phyloP scores from a whole-genome alignment of 2,888 invertebrate species.

The Pristionchus japonicus region DNA sequence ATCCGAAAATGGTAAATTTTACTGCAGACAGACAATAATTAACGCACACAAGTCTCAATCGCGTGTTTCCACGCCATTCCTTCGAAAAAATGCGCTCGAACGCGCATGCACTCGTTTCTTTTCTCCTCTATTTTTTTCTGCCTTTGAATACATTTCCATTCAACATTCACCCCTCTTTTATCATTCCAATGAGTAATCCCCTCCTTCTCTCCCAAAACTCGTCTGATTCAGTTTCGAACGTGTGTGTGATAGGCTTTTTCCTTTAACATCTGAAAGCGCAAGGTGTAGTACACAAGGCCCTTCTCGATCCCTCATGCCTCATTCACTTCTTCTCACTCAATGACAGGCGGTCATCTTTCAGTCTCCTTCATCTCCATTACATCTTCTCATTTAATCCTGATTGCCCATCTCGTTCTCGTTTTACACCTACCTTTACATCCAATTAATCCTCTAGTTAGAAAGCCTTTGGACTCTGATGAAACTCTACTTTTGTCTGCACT shows the following conservation, averaged over 20 bases:
- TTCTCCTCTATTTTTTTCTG: neutral
- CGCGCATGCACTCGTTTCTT: neutral
- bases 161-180: constrained; percentile 7
- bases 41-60: neutral
- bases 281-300: neutral
- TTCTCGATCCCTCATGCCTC: neutral
- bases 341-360: constrained; percentile 30
- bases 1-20: neutral
- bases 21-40: neutral
- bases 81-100: neutral
- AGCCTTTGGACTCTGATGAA: neutral
- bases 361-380: constrained; percentile 27
- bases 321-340: neutral
- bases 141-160: neutral
- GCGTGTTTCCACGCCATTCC: neutral
- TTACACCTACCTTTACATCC: neutral
- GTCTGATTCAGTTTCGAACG: constrained; percentile 16
- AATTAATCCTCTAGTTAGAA: neutral
- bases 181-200: neutral
- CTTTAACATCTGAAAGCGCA: neutral
- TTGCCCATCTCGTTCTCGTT: neutral
- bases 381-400: constrained; percentile 18
- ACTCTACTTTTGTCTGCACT: neutral
- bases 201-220: neutral
- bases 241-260: neutral